Conservation (phyloP, 2,888 invertebrate species). For the Hetaerina titia region DNA sequence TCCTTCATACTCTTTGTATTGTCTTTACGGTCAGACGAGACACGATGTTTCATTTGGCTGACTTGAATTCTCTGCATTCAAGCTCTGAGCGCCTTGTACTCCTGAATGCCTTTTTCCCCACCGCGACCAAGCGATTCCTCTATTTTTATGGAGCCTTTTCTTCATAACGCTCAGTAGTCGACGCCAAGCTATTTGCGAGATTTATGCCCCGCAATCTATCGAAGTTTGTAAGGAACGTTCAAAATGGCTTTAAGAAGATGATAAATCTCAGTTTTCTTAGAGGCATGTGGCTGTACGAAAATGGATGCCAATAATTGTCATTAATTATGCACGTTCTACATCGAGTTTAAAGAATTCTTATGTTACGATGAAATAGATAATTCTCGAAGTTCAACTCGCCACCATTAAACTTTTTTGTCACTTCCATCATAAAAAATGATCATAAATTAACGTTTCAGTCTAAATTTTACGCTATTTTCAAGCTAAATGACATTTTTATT, state of each 20-base stretch:
- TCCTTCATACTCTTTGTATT: not conserved
- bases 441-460: too few relatives aligned
- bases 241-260: not conserved
- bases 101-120: not conserved
- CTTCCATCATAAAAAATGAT: too few relatives aligned
- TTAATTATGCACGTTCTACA: too few relatives aligned
- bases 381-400: too few relatives aligned
- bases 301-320: too few relatives aligned
- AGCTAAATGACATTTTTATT: too few relatives aligned
- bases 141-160: not conserved
- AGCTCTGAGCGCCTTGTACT: not conserved
- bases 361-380: too few relatives aligned
- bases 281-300: not conserved
- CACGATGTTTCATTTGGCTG: not conserved
- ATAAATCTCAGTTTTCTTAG: not conserved
- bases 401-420: too few relatives aligned
- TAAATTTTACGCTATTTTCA: too few relatives aligned
- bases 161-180: not conserved
- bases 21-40: not conserved
- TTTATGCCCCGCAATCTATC: not conserved
- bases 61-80: not conserved
- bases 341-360: too few relatives aligned
- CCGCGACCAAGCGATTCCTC: not conserved
- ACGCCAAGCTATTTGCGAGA: not conserved
- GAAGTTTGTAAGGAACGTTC: not conserved